Evolutionary conservation across 1,140 invertebrate species (phyloP).

Genomic region (Anastrepha ludens): DNA sequence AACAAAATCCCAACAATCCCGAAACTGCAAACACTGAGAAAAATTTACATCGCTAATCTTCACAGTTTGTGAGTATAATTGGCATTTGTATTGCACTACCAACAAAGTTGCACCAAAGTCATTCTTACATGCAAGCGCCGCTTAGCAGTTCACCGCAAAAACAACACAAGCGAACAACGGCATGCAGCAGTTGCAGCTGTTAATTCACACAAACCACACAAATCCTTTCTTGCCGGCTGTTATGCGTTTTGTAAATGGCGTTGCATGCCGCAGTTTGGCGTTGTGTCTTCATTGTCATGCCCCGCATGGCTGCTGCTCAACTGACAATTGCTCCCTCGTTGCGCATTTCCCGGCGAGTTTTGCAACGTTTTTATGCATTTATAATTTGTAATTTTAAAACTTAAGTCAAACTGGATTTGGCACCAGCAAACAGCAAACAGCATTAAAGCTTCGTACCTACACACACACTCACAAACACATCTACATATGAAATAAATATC

Average conservation of each 20-base stretch:
- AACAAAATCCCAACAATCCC: no score
- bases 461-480: no score
- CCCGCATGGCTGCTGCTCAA: neutral
- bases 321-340: conserved; percentile 53
- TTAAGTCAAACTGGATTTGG: conserved; percentile 64
- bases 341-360: conserved; percentile 60
- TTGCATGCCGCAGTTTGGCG: conserved; percentile 21
- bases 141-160: conserved; percentile 36
- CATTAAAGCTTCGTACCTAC: conserved; percentile 58
- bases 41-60: no score
- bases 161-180: neutral
- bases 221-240: neutral
- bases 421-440: conserved; percentile 35
- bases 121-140: conserved; percentile 16
- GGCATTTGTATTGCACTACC: neutral
- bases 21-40: no score
- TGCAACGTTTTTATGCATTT: conserved; percentile 64
- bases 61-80: neutral
- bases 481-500: conserved; percentile 53
- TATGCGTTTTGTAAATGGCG: conserved; percentile 34
- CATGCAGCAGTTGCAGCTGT: conserved; percentile 7
- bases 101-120: conserved; percentile 15
- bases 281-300: conserved; percentile 15
- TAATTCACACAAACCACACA: conserved; percentile 3
- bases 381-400: conserved; percentile 67